Percentiles rank a stretch among this genome's conserved stretches.
phyloP scores from a whole-genome alignment of 2,888 invertebrate species.

The Hipparchia sbordonii region DNA sequence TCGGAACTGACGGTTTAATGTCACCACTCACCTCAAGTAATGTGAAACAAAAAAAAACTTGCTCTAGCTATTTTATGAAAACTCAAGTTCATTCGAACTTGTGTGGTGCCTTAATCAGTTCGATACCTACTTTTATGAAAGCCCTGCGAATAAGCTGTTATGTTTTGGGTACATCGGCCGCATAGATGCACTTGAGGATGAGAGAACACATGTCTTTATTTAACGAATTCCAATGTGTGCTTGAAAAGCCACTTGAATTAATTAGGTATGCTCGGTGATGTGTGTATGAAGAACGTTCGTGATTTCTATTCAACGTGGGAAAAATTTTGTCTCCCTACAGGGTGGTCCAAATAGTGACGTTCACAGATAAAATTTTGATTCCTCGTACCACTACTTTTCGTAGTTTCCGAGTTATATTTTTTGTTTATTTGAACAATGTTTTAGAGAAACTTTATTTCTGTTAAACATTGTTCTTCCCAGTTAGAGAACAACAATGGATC shows the following conservation, averaged over 20 bases:
- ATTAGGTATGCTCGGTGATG: constrained; percentile 13
- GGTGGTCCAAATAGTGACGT: too few relatives aligned
- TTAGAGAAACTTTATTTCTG: too few relatives aligned
- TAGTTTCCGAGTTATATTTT: too few relatives aligned
- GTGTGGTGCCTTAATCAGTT: too few relatives aligned
- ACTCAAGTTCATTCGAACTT: too few relatives aligned
- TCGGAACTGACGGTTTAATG: too few relatives aligned
- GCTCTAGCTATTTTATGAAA: too few relatives aligned
- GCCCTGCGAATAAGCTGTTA: neutral
- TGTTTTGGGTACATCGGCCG: constrained; percentile 29
- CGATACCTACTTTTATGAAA: neutral
- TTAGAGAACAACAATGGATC: too few relatives aligned
- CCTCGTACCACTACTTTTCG: too few relatives aligned
- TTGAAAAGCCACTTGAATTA: constrained; percentile 33
- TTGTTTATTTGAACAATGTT: too few relatives aligned
- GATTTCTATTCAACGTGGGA: constrained; percentile 19
- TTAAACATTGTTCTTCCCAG: too few relatives aligned
- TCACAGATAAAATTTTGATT: too few relatives aligned
- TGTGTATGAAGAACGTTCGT: constrained; percentile 6
- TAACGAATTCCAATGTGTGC: constrained; percentile 35
- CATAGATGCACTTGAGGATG: constrained; percentile 29
- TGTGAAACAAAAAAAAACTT: neutral
- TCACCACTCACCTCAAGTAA: neutral
- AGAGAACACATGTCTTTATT: constrained; percentile 33
- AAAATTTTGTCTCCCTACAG: neutral